Base-by-base conservation (phyloP, 2,888 invertebrate species). In the Metellina segmentata region DNA sequence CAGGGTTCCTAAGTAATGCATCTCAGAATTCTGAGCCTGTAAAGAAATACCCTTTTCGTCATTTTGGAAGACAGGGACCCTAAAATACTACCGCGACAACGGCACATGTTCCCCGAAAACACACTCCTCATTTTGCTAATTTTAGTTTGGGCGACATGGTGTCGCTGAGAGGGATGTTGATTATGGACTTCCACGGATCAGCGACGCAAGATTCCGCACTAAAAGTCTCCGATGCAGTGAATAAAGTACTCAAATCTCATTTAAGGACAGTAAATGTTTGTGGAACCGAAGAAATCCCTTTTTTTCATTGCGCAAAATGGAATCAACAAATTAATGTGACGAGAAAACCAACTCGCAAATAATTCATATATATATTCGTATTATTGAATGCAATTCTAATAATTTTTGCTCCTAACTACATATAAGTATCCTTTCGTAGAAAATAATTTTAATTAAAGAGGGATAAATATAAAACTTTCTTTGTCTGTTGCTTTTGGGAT, bases 81-180 rank as follows among this genome's bases (percentile, higher is more conserved):
- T 16, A 61, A 69, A 81, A 69, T n/a, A 81, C 78, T 9, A 70
- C 51, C 7, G 83, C 85, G 61, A 34, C 85, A 85, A 75, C 74
- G 34, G 71, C 70, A 70, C 48, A 61, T 70, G 81, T 70, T 61
- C 48, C 19, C 34, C 61, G 16, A 70, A 8, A 53, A 19, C 34
- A 53, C 79, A 34, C 81, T 20, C 20, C 69, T 19, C 51, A 4
- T 61, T 20, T 74, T 52, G 53, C 74, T 85, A 85, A 85, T 85
- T 85, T 85, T 85, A 85, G 85, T 53, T 48, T 52, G 71, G 85
- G 85, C 85, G 75, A 74, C 85, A 48, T 7, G 61, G 53, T 75
- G 85, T 85, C 85, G 74, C 74, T 52, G 61, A 82, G 51, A n/a
- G 7, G 19, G 34, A 48, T 48, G 82, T 82, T 72, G 75, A 78